Percentiles rank a stretch among this genome's conserved stretches.
These are phyloP conservation scores for Anguilla pacifica DNA, from an alignment of 2,797 vertebrate species.

Conservation along the genomic window DNA sequence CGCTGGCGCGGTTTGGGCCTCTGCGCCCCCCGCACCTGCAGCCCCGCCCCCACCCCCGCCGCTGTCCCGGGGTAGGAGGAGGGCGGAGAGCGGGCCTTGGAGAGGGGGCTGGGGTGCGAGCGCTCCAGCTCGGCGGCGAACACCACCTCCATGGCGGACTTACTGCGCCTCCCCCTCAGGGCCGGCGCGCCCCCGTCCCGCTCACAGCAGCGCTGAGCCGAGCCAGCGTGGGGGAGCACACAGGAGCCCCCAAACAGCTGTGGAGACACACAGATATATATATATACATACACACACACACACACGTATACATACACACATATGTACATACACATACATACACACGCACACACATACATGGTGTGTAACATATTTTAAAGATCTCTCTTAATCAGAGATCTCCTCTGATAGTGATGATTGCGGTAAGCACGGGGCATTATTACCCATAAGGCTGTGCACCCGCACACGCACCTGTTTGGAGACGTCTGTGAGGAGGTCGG, in stretches of 20 bases:
- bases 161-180: slow-evolving; percentile 67
- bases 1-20: slow-evolving; percentile 58
- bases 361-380: background rate
- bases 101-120: slow-evolving; percentile 63
- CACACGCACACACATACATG: slow-evolving; percentile 31
- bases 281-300: background rate
- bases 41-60: slow-evolving; percentile 53
- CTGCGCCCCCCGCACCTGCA: slow-evolving; percentile 36
- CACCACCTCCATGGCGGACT: slow-evolving; percentile 70
- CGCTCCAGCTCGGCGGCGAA: slow-evolving; percentile 61
- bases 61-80: slow-evolving; percentile 56
- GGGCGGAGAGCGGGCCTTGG: slow-evolving; percentile 61
- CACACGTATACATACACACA: too few relatives aligned
- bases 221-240: slow-evolving; percentile 46
- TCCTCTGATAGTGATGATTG: background rate
- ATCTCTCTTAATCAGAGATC: background rate
- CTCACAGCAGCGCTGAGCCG: slow-evolving; percentile 53
- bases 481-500: slow-evolving; percentile 88
- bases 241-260: slow-evolving; percentile 62
- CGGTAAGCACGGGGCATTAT: background rate
- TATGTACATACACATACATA: background rate
- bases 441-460: background rate
- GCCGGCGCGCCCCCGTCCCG: slow-evolving; percentile 54
- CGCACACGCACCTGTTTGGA: slow-evolving; percentile 81
- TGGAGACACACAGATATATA: slow-evolving; percentile 30